Conservation (phyloP, 2,888 invertebrate genomes). For the Pammene aurita region DNA sequence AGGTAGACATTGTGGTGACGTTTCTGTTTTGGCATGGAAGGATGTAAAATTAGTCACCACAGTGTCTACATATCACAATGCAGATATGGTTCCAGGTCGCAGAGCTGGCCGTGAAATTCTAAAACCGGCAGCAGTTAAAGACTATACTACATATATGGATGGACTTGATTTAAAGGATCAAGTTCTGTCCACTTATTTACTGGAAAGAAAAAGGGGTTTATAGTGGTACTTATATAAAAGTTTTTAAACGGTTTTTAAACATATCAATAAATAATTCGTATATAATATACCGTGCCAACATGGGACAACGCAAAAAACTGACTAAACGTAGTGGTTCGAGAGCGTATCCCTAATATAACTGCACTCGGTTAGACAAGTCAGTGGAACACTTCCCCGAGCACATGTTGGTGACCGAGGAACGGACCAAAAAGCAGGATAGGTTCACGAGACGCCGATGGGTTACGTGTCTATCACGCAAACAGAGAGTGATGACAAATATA, state of each 20-base stretch:
- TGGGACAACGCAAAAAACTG: slow-evolving; percentile 5
- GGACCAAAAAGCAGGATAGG: slow-evolving; percentile 9
- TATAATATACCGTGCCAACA: slow-evolving; percentile 3
- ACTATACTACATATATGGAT: slow-evolving; percentile 4
- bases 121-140: not conserved
- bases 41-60: slow-evolving; percentile 8
- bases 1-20: slow-evolving; percentile 12
- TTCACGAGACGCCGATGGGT: no score
- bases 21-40: slow-evolving; percentile 4
- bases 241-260: slow-evolving; percentile 1
- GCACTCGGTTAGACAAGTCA: slow-evolving; percentile 6
- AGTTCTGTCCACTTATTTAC: not conserved
- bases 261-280: slow-evolving; percentile 7
- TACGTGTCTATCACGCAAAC: slow-evolving; percentile 1
- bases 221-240: slow-evolving; percentile 5
- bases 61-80: slow-evolving; percentile 10
- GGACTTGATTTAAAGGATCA: not conserved
- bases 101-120: not conserved
- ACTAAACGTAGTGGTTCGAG: not conserved
- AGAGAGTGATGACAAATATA: slow-evolving; percentile 2
- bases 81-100: not conserved
- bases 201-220: slow-evolving; percentile 5
- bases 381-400: slow-evolving; percentile 8
- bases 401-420: not conserved
- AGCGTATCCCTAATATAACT: slow-evolving; percentile 1